Percentiles rank a stretch among this genome's conserved stretches.
These are phyloP conservation scores for Drymodes brunneopygia DNA, from an alignment of 2,113 vertebrate genomes.

Conservation along the genomic window DNA sequence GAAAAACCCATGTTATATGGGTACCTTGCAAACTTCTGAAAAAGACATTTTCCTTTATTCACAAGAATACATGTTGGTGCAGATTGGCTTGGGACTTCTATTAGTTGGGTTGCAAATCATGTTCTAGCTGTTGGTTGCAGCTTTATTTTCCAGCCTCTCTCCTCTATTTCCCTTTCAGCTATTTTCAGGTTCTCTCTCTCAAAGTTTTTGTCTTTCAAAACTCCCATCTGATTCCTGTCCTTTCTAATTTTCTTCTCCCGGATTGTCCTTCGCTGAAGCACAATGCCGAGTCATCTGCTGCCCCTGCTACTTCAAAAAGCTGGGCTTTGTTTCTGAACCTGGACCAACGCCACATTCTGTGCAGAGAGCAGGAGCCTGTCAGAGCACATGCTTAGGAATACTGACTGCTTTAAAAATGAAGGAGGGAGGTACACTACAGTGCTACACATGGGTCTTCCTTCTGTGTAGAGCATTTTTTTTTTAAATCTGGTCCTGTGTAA, in stretches of 20 bases:
- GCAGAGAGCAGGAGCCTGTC: not conserved
- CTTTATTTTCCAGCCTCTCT: not conserved
- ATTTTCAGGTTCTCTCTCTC: not conserved
- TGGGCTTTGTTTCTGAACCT: not conserved
- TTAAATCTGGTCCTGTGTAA: not conserved
- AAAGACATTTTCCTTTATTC: not conserved
- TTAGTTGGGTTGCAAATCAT: not conserved
- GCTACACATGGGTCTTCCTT: not conserved
- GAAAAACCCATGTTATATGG: fast-evolving
- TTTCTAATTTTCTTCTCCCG: not conserved
- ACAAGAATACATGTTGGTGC: fast-evolving
- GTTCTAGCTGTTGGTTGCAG: not conserved
- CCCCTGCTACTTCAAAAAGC: not conserved
- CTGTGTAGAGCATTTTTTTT: not conserved
- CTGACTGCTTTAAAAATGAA: not conserved
- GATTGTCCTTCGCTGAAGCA: not conserved
- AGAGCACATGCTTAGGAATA: not conserved
- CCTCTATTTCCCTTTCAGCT: not conserved
- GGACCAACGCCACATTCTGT: not conserved
- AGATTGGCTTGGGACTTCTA: not conserved
- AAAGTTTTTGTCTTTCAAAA: not conserved
- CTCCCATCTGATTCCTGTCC: not conserved
- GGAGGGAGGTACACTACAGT: not conserved
- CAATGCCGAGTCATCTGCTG: not conserved
- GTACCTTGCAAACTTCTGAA: not conserved